Evolutionary conservation across 1,140 invertebrate genomes (phyloP), one percentile per base, ranked within the genome.

Genomic region (Drosophila elegans): DNA sequence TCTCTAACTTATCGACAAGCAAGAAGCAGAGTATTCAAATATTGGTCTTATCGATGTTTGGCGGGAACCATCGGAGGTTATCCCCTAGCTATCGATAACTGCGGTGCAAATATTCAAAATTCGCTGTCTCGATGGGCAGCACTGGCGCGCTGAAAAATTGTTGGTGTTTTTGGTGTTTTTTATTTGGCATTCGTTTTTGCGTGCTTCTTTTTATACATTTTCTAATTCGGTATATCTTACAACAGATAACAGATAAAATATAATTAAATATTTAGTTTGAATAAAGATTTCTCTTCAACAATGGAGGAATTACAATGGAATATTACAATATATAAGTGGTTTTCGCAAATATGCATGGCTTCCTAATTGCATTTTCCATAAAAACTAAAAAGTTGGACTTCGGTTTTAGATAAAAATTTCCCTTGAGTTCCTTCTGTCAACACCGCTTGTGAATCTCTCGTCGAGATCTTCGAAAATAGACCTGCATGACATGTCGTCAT

Each of bases 391-490:
- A 7, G 7, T 0, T n/a, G 11, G 2, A 29, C 5, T n/a, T 10
- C 3, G 11, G 11, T 48, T 13, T 25, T 39, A 27, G 11, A 27
- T 6, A 3, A 36, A 3, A 0, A 5, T 34, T 2, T 57, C 41
- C 3, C 6, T 2, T 9, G 55, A 45, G 1, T 32, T 7, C n/a
- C 13, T n/a, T 52, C 9, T n/a, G 5, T 7, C 10, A 4, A 9
- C 1, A 13, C 4, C 10, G 12, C 13, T 1, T n/a, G 13, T 10
- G 12, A 3, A 52, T 10, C 41, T 53, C 4, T 10, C 1, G 3
- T 75, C 48, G 0, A 75, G 36, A 34, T 75, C 52, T n/a, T 57
- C 41, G 25, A 57, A 67, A 32, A 75, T 75, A 10, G 49, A 16
- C 4, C 7, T 41, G 16, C 60, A 59, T 0, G 7, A 12, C 1